phyloP scores from a whole-genome alignment of 2,797 vertebrate species.

The Ceryle rudis region DNA sequence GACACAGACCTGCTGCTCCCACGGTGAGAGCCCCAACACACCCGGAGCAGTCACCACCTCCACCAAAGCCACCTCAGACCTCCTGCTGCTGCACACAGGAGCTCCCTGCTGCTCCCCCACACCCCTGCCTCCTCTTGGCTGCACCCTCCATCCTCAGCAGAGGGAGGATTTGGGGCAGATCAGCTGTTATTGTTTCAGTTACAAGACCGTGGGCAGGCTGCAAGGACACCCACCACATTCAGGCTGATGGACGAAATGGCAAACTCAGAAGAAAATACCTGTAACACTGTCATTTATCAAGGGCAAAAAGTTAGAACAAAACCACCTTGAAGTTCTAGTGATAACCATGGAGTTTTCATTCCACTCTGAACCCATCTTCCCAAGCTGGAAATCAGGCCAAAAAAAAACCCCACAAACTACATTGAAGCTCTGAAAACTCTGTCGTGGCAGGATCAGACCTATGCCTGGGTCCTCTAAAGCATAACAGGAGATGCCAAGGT shows the following conservation, averaged over 20 bases:
- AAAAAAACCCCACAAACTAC: background rate
- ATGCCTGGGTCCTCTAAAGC: no score
- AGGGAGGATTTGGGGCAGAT: accelerated
- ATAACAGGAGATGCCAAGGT: background rate
- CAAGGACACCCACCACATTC: background rate
- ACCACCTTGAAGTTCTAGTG: background rate
- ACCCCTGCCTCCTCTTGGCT: background rate
- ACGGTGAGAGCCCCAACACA: no score
- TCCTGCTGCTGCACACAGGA: background rate
- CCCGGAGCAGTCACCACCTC: accelerated
- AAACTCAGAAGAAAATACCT: background rate
- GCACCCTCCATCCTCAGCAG: accelerated
- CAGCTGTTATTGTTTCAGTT: accelerated
- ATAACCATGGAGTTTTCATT: background rate
- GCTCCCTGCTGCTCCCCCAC: no score
- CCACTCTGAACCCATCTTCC: background rate
- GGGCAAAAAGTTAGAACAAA: background rate
- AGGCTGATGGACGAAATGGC: background rate
- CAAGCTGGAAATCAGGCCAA: background rate
- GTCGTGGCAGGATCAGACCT: background rate
- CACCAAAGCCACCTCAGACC: background rate
- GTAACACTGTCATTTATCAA: background rate
- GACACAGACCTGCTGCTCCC: background rate
- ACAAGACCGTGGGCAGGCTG: background rate
- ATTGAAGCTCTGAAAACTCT: background rate